A percentile compares a stretch with the other conserved stretches of the same genome.
Conservation (phyloP, 2,113 vertebrate genomes). For the Plecotus auritus region DNA sequence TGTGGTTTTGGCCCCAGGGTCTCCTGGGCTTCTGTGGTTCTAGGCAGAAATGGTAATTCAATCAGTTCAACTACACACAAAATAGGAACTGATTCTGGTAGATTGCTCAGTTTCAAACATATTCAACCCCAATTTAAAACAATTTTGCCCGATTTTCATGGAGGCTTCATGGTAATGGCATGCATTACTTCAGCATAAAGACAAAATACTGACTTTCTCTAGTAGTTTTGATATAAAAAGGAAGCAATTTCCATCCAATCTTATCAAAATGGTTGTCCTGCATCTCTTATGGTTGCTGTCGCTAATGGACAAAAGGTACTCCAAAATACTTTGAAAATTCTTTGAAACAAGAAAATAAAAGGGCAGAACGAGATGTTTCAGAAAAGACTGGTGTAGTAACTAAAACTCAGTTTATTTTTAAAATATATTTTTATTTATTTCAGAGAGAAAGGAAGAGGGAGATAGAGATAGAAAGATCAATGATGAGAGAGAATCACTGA, state of each 20-base stretch:
- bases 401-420: background rate
- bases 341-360: slow-evolving; percentile 7
- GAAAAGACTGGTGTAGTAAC: background rate
- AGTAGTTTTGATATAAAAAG: slow-evolving; percentile 14
- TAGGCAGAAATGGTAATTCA: slow-evolving; percentile 68
- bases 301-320: background rate
- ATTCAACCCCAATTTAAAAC: slow-evolving; percentile 65
- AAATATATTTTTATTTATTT: no score
- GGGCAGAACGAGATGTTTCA: background rate
- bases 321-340: background rate
- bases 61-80: slow-evolving; percentile 64
- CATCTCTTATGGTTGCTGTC: background rate
- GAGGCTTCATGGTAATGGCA: slow-evolving; percentile 43
- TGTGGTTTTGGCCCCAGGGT: slow-evolving; percentile 55
- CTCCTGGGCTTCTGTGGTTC: slow-evolving; percentile 68
- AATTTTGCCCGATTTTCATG: slow-evolving; percentile 49
- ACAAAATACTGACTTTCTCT: slow-evolving; percentile 29
- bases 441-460: no score
- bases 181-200: slow-evolving; percentile 20
- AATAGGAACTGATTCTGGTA: slow-evolving; percentile 68
- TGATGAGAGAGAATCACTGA: no score
- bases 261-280: slow-evolving; percentile 1
- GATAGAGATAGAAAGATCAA: no score
- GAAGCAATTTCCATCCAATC: background rate
- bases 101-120: slow-evolving; percentile 63